Conservation (phyloP, 2,888 invertebrate species). For the Globia sparganii region DNA sequence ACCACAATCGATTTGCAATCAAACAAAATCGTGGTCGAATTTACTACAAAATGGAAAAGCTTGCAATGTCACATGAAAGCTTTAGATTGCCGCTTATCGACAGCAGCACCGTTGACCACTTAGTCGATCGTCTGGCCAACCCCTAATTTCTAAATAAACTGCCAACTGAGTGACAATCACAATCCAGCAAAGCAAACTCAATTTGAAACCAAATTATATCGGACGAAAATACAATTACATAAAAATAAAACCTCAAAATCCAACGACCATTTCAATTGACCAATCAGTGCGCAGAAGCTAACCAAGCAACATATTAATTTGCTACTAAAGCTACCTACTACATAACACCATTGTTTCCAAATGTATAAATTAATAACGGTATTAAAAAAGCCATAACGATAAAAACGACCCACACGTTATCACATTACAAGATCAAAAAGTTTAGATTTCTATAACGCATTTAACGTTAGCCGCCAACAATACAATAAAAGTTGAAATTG, state of each 20-base stretch:
- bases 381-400: conserved; percentile 64
- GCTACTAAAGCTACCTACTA: conserved; percentile 53
- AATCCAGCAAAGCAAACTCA: conserved; percentile 32
- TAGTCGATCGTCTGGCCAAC: conserved; percentile 37
- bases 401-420: conserved; percentile 65
- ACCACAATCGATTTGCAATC: conserved; percentile 12
- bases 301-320: conserved; percentile 52
- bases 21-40: conserved; percentile 31
- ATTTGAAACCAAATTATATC: conserved; percentile 21
- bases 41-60: conserved; percentile 51
- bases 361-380: conserved; percentile 65
- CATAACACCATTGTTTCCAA: conserved; percentile 61
- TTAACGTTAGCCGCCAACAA: conserved; percentile 59
- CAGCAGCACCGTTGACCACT: conserved; percentile 50
- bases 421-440: conserved; percentile 71
- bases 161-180: conserved; percentile 41
- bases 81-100: conserved; percentile 40
- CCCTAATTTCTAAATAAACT: conserved; percentile 55
- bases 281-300: conserved; percentile 48
- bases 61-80: conserved; percentile 21
- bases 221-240: background rate
- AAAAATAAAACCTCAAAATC: conserved; percentile 30
- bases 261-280: conserved; percentile 14
- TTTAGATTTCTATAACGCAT: conserved; percentile 68
- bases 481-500: conserved; percentile 76